Percentiles rank a stretch among this genome's conserved stretches.
phyloP scores from a whole-genome alignment of 2,888 invertebrate species.

The Agrotis ipsilon region DNA sequence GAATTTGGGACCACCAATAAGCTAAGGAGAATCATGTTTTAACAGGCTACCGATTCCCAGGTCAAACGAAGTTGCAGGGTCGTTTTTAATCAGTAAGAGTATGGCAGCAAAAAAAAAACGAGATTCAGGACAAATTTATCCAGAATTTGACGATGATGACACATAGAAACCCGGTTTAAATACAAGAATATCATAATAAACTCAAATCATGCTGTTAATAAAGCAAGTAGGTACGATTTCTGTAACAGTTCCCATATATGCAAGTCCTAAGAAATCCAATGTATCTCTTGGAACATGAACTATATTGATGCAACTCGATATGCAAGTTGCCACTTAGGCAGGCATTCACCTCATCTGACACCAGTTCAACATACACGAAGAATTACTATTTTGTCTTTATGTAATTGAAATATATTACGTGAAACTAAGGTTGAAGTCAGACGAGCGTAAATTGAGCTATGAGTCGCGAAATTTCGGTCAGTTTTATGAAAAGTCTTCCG shows the following conservation, averaged over 20 bases:
- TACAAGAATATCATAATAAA: background rate
- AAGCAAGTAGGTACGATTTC: no score
- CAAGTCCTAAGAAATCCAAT: slow-evolving; percentile 14
- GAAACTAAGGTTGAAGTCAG: no score
- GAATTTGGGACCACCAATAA: background rate
- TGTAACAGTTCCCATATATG: background rate
- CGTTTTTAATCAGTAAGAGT: no score
- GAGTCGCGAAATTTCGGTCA: no score
- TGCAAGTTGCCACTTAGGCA: slow-evolving; percentile 32
- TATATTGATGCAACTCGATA: slow-evolving; percentile 36
- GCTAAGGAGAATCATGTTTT: background rate
- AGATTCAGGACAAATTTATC: no score
- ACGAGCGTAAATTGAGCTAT: no score
- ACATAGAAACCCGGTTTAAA: background rate
- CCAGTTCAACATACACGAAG: slow-evolving; percentile 38
- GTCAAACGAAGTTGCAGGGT: no score
- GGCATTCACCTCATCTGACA: slow-evolving; percentile 50
- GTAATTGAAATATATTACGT: background rate
- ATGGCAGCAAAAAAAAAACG: no score
- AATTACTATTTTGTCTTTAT: slow-evolving; percentile 21
- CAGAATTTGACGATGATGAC: no score
- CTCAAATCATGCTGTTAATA: background rate
- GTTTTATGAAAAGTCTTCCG: no score
- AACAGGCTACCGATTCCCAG: no score
- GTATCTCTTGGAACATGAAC: slow-evolving; percentile 30